Base-by-base conservation (phyloP, 2,888 invertebrate genomes). In the Cataglyphis livida region DNA sequence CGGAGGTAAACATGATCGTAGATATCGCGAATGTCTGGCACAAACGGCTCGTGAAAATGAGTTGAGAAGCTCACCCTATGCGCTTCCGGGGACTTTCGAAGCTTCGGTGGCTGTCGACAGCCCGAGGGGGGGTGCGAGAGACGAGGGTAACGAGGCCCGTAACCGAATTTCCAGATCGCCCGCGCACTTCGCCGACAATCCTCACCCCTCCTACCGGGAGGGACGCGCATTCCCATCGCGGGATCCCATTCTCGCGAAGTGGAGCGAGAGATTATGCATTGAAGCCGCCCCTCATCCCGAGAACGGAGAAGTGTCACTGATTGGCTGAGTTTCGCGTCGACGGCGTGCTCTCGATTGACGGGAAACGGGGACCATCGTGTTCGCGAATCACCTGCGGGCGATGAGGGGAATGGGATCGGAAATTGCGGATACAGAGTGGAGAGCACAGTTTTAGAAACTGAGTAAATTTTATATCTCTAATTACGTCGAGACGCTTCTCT, bases 121-220 rank as follows among this genome's bases (percentile, higher is more conserved):
- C 85, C 87, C 54, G 73, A 84, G 83, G 91, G 88, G 88, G 85
- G 71, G 71, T 79, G 88, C 81, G 84, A 90, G 90, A 89, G 90
- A 90, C 84, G 88, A 87, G 87, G 88, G 90, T 89, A 91, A 91
- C 91, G 90, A 91, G 88, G 89, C 90, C 84, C 86, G 88, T 91
- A 90, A 90, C 88, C 87, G 88, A 91, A 91, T 91, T 91, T 89
- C 87, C 68, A 88, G 90, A 87, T 89, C 87, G 87, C 61, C 85
- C 44, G 41, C 15, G 41, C 83, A 84, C 81, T 65, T 57, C 66
- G 35, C 65, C 82, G 82, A 86, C 86, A 84, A 89, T 89, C 88
- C 86, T 21, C 44, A 15, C 4, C 44, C 44, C n/a, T 88, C 78
- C 84, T 86, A 68, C 73, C 65, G 82, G 28, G 28, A 0, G 38